phyloP scores from a whole-genome alignment of 1,140 invertebrate genomes.

The Tyrophagus putrescentiae region DNA sequence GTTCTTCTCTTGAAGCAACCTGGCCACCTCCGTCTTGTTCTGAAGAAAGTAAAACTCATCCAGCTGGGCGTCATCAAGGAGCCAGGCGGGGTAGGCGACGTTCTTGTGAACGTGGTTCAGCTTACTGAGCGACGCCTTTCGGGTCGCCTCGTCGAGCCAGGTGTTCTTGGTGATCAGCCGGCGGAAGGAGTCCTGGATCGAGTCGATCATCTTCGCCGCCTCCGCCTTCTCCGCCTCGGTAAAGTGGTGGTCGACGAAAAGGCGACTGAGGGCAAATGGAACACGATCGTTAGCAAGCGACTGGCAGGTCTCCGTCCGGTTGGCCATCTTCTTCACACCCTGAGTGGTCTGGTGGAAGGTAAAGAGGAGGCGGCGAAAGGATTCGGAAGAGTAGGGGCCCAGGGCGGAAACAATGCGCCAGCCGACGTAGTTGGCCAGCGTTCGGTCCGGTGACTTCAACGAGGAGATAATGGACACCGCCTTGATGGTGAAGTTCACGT shows the following conservation, averaged over 20 bases:
- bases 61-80: conserved; percentile 37
- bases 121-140: conserved; percentile 44
- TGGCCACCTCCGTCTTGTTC: too few species aligned
- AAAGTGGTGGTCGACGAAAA: conserved; percentile 30
- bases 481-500: neutral
- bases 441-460: conserved; percentile 31
- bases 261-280: conserved; percentile 36
- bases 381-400: conserved; percentile 55
- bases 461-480: conserved; percentile 33
- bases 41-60: conserved; percentile 38
- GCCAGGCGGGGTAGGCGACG: conserved; percentile 38
- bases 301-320: conserved; percentile 36
- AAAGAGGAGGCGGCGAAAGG: conserved; percentile 38
- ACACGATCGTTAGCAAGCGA: conserved; percentile 35
- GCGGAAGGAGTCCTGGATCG: conserved; percentile 28
- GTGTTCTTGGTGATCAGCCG: conserved; percentile 48
- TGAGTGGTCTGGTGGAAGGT: conserved; percentile 37
- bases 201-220: conserved; percentile 45
- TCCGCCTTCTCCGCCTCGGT: neutral
- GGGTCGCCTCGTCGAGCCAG: conserved; percentile 82
- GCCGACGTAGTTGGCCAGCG: conserved; percentile 61
- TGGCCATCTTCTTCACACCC: conserved; percentile 30
- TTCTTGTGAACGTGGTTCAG: conserved; percentile 35
- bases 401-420: conserved; percentile 54
- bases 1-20: too few species aligned